Conservation (phyloP, 2,797 vertebrate species). For the Micropoecilia bifurca region DNA sequence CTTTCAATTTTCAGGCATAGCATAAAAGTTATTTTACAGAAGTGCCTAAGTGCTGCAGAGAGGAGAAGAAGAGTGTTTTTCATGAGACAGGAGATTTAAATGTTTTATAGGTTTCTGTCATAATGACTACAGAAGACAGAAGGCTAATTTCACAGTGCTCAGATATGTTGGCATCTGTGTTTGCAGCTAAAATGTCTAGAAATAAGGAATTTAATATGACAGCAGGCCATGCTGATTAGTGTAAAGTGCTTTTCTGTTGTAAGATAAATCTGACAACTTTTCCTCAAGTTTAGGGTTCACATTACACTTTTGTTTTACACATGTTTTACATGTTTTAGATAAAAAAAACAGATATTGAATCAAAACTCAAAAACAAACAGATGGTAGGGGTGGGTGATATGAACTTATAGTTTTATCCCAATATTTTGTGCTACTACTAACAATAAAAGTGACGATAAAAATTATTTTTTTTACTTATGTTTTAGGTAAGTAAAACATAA, state of each 20-base stretch:
- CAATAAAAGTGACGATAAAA: too few relatives aligned
- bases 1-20: not conserved
- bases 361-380: conserved; percentile 17
- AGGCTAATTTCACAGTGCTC: conserved; percentile 1
- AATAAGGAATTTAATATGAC: conserved; percentile 20
- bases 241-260: conserved; percentile 42
- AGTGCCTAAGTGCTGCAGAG: not conserved
- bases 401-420: too few relatives aligned
- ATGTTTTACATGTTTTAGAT: too few relatives aligned
- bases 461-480: too few relatives aligned
- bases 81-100: conserved; percentile 20
- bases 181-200: conserved; percentile 19
- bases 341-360: conserved; percentile 1
- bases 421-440: too few relatives aligned
- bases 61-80: not conserved
- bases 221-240: conserved; percentile 21
- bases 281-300: conserved; percentile 8
- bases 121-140: conserved; percentile 13
- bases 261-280: conserved; percentile 17
- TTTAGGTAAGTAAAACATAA: too few relatives aligned
- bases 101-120: conserved; percentile 50
- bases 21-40: not conserved
- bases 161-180: conserved; percentile 4
- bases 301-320: conserved; percentile 2
- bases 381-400: not conserved